Percentiles rank a stretch among this genome's conserved stretches.
Conservation (phyloP, 2,113 vertebrate species). For the Podilymbus podiceps region DNA sequence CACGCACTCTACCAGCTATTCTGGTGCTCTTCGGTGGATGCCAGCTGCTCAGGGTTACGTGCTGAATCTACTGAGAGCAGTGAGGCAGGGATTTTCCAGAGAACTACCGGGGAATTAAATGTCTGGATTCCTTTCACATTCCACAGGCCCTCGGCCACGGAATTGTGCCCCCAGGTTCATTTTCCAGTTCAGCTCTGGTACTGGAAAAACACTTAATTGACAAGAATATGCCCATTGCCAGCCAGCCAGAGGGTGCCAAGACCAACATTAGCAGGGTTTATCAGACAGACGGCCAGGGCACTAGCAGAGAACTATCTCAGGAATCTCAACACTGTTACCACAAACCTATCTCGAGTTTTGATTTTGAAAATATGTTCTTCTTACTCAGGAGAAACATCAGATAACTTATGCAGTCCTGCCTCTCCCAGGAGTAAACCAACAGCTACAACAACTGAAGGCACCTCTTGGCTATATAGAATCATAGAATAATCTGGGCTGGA, state of each 20-base stretch:
- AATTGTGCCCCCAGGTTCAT: not conserved
- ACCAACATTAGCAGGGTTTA: not conserved
- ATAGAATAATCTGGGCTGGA: no score
- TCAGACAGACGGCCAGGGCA: not conserved
- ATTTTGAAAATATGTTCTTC: slow-evolving; percentile 27
- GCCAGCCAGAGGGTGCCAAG: not conserved
- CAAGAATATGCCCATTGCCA: not conserved
- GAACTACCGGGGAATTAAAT: slow-evolving; percentile 43
- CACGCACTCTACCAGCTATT: not conserved
- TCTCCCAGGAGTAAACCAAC: not conserved
- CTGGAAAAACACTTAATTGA: not conserved
- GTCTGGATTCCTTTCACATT: slow-evolving; percentile 51
- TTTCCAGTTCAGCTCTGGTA: slow-evolving; percentile 6
- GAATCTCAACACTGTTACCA: slow-evolving; percentile 28
- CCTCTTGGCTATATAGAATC: not conserved
- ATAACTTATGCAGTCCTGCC: not conserved
- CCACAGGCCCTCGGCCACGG: not conserved
- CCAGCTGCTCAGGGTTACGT: not conserved
- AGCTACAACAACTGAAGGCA: not conserved
- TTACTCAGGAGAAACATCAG: not conserved
- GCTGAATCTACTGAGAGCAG: not conserved
- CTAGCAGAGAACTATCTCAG: not conserved
- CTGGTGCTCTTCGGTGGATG: rapidly evolving
- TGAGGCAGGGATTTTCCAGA: slow-evolving; percentile 41
- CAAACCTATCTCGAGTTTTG: not conserved